A percentile compares a stretch with the other conserved stretches of the same genome.
Conservation (phyloP, 92 coral and sea anemone genomes). For the Phymanthus crucifer region DNA sequence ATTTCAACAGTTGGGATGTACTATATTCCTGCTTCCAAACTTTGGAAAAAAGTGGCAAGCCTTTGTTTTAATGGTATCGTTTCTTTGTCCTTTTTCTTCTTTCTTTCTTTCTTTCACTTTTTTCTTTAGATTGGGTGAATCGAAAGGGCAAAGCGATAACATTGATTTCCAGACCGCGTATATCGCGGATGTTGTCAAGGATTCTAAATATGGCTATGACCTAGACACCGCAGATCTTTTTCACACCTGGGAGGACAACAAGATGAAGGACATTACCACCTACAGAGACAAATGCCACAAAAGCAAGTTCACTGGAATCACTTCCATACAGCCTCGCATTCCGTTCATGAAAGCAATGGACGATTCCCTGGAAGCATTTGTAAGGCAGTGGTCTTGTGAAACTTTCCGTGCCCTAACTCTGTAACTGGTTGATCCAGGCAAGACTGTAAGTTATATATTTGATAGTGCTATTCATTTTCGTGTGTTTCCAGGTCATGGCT, state of each 20-base stretch:
- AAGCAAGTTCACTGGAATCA: slow-evolving; percentile 52
- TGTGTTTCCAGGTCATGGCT: no score
- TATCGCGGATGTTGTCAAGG: slow-evolving; percentile 40
- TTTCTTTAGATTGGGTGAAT: slow-evolving; percentile 35
- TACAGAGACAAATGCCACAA: slow-evolving; percentile 56
- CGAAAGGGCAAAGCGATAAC: slow-evolving; percentile 45
- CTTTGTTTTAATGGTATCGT: no score
- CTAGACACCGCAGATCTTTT: slow-evolving; percentile 26
- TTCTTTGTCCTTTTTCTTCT: no score
- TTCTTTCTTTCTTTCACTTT: background rate
- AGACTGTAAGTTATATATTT: no score
- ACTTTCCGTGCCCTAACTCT: no score
- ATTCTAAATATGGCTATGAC: slow-evolving; percentile 52
- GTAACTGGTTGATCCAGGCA: no score
- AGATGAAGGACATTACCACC: slow-evolving; percentile 41
- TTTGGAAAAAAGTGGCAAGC: no score
- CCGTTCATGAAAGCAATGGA: slow-evolving; percentile 60
- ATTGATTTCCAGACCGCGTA: slow-evolving; percentile 61
- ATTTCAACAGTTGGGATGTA: no score
- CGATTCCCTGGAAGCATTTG: no score
- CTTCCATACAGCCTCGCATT: slow-evolving; percentile 31
- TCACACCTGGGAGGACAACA: slow-evolving; percentile 46
- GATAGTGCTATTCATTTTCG: no score
- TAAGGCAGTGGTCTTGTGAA: no score
- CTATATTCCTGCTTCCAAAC: no score